Conservation (phyloP, 2,113 vertebrate species). For the Spermophilus dauricus region DNA sequence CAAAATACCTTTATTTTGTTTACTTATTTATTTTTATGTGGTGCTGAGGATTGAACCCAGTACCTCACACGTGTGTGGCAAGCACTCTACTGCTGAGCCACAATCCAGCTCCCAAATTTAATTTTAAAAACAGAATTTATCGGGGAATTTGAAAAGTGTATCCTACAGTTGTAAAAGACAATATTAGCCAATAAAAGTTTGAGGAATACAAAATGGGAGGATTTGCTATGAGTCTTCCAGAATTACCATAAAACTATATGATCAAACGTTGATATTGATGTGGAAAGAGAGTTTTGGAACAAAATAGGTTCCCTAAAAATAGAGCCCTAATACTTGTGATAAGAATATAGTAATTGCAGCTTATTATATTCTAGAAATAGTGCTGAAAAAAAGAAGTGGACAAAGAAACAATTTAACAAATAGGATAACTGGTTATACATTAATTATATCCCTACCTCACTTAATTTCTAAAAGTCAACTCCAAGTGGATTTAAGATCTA, state of each 20-base stretch:
- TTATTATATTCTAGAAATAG: background rate
- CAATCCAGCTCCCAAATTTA: background rate
- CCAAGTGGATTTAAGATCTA: background rate
- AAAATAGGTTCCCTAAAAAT: background rate
- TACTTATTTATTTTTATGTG: no score
- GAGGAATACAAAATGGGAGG: background rate
- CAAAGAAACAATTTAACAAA: background rate
- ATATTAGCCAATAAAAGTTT: background rate
- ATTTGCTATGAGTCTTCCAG: background rate
- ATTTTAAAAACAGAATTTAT: slow-evolving; percentile 7
- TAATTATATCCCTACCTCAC: background rate
- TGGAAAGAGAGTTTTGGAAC: background rate
- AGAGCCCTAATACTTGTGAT: background rate
- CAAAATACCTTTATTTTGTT: no score
- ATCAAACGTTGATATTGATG: background rate
- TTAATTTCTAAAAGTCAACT: slow-evolving; percentile 1
- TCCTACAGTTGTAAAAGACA: background rate
- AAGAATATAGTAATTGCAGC: background rate
- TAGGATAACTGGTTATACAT: background rate
- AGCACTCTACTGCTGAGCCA: no score
- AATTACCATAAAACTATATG: background rate
- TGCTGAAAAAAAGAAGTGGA: background rate
- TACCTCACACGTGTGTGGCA: no score
- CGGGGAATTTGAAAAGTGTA: background rate
- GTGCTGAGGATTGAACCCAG: no score